Conservation (phyloP, 2,888 invertebrate species). For the Ophion ellenae region DNA sequence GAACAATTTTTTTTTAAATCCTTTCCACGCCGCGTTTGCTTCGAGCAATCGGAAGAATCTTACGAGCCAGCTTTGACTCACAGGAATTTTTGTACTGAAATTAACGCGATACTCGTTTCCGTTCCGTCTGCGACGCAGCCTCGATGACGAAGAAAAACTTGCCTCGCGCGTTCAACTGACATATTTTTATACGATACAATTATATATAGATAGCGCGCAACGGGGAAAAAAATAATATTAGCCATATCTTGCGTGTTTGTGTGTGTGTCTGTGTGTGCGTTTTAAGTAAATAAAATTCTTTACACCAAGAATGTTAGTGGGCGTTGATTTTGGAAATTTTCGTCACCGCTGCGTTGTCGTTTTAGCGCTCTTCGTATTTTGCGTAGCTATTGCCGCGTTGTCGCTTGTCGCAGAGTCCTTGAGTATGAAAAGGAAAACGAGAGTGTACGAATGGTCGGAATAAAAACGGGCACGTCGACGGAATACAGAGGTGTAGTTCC, state of each 20-base stretch:
- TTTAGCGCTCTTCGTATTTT: not conserved
- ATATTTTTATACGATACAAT: not conserved
- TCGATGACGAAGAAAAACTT: not conserved
- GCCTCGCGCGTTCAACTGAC: not conserved
- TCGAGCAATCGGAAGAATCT: too few species aligned
- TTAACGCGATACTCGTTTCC: too few species aligned
- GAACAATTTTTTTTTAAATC: too few species aligned
- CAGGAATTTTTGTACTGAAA: too few species aligned
- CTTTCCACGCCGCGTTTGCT: too few species aligned
- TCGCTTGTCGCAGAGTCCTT: not conserved
- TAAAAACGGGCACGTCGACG: not conserved
- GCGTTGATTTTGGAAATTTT: not conserved
- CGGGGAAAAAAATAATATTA: not conserved
- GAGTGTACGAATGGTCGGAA: not conserved
- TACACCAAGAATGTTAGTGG: not conserved
- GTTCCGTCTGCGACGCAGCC: not conserved
- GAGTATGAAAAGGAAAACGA: not conserved
- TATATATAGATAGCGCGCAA: not conserved
- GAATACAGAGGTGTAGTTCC: slow-evolving; percentile 1
- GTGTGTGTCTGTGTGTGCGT: not conserved
- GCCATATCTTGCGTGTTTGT: not conserved
- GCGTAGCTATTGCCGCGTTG: not conserved
- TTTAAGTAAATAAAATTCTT: not conserved
- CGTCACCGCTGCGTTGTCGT: not conserved
- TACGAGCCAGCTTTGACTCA: too few species aligned